phyloP scores from a whole-genome alignment of 2,797 vertebrate genomes.

The Enteromius afrohamiltoni region DNA sequence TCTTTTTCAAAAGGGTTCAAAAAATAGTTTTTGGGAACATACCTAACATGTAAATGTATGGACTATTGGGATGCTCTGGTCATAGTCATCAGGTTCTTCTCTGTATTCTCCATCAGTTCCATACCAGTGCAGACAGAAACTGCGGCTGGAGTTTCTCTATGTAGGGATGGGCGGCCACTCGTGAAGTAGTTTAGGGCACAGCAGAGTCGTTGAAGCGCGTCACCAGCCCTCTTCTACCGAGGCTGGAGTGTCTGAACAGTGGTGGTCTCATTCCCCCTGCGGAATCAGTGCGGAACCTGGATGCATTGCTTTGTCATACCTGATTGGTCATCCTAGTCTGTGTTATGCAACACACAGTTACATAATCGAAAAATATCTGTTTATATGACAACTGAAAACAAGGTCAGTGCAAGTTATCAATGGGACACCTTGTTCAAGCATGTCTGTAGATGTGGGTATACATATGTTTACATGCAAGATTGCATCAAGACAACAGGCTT shows the following conservation, averaged over 20 bases:
- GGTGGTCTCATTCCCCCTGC: background rate
- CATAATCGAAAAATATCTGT: conserved; percentile 69
- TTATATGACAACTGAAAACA: conserved; percentile 71
- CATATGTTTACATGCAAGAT: background rate
- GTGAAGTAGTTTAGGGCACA: conserved; percentile 13
- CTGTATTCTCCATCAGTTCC: background rate
- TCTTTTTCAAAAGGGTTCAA: background rate
- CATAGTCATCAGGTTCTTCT: background rate
- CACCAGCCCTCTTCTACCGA: conserved; percentile 6
- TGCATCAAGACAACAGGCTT: background rate
- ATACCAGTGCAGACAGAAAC: background rate
- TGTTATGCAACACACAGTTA: conserved; percentile 68
- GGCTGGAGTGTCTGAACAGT: conserved; percentile 24
- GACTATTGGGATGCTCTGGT: background rate
- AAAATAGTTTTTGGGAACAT: background rate
- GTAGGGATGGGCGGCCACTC: background rate
- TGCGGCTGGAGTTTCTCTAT: conserved; percentile 3
- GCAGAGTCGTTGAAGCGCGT: background rate
- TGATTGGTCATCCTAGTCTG: conserved; percentile 55
- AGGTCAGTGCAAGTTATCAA: conserved; percentile 66
- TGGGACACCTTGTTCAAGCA: conserved; percentile 29
- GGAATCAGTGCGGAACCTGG: conserved; percentile 8
- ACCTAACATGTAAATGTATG: background rate
- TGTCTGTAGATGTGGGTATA: conserved; percentile 10
- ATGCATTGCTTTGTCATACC: conserved; percentile 55